Conservation (phyloP, 2,797 vertebrate genomes). For the Uromys caudimaculatus region DNA sequence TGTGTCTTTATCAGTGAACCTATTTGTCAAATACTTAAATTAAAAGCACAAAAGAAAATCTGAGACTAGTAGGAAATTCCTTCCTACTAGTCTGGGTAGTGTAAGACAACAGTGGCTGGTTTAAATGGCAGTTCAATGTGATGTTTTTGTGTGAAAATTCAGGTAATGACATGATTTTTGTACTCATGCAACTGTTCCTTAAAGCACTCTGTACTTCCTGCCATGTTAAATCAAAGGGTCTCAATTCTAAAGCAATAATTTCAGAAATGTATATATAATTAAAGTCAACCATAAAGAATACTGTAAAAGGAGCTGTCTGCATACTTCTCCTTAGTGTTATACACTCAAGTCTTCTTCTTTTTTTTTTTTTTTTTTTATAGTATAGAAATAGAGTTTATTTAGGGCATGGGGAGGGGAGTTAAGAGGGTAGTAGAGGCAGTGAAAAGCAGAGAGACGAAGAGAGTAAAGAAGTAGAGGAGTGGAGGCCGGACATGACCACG, state of each 20-base stretch:
- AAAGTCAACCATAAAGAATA: not conserved
- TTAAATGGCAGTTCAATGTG: not conserved
- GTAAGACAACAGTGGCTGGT: not conserved
- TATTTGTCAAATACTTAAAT: conserved; percentile 55
- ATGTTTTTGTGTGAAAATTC: conserved; percentile 5
- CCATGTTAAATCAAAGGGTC: not conserved
- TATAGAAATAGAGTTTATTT: too few relatives aligned
- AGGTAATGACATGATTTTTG: conserved; percentile 27
- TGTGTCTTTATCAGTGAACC: not conserved
- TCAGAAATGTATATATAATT: not conserved
- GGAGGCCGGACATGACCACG: too few relatives aligned
- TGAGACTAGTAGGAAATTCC: not conserved
- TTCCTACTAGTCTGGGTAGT: conserved; percentile 22
- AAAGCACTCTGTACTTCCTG: not conserved
- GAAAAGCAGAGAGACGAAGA: too few relatives aligned
- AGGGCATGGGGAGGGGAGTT: too few relatives aligned
- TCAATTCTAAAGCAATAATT: conserved; percentile 4
- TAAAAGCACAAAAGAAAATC: conserved; percentile 8
- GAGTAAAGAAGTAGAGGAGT: too few relatives aligned
- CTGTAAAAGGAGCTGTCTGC: not conserved
- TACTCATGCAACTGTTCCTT: not conserved
- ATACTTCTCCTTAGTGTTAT: not conserved
- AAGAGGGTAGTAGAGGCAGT: too few relatives aligned
- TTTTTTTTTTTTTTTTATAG: too few relatives aligned
- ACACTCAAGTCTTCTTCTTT: not conserved